phyloP scores from a whole-genome alignment of 2,113 vertebrate genomes.

The Holacanthus passer region DNA sequence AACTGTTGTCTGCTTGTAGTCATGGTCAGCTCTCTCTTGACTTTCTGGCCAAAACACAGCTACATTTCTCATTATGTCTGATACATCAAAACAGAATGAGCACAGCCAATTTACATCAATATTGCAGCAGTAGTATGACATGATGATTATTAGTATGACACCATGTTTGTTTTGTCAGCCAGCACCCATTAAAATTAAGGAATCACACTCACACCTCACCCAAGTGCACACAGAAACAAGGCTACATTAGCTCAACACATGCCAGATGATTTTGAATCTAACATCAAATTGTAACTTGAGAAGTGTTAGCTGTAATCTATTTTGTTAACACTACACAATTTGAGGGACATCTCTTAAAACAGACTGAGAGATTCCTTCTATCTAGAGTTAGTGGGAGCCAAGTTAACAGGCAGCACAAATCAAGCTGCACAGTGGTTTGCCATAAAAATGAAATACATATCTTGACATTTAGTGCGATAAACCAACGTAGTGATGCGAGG shows the following conservation, averaged over 20 bases:
- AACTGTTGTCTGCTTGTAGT: background rate
- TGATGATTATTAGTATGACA: constrained; percentile 25
- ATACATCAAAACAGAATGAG: constrained; percentile 1
- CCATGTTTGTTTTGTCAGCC: constrained; percentile 17
- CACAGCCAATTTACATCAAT: background rate
- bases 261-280: constrained; percentile 5
- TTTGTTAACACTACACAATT: constrained; percentile 46
- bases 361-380: constrained; percentile 54
- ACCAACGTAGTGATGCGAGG: constrained; percentile 14
- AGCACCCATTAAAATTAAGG: constrained; percentile 20
- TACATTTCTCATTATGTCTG: background rate
- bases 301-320: constrained; percentile 10
- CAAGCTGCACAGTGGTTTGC: constrained; percentile 59
- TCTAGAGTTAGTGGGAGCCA: constrained; percentile 58
- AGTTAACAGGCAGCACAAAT: constrained; percentile 25
- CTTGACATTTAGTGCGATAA: constrained; percentile 24
- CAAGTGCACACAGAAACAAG: constrained; percentile 23
- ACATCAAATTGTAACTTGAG: constrained; percentile 4
- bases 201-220: constrained; percentile 29
- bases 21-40: background rate
- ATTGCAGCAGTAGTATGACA: constrained; percentile 30
- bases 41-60: background rate
- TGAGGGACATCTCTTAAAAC: constrained; percentile 51
- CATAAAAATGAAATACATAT: constrained; percentile 26
- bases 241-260: constrained; percentile 15